Evolutionary conservation across 2,888 invertebrate species (phyloP), one percentile per base, ranked within the genome.

Genomic region (Torymus texanus): DNA sequence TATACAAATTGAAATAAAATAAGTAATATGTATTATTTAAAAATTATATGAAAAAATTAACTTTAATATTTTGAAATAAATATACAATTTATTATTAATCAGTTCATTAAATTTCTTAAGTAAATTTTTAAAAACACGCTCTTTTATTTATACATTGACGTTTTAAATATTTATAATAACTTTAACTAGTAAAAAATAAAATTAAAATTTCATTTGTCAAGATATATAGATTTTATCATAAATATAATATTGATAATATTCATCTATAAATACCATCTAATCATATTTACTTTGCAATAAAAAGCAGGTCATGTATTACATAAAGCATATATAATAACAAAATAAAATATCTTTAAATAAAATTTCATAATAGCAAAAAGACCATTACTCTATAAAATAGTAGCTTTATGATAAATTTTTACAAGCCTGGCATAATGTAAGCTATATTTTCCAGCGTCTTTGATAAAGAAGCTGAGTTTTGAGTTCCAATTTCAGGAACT

Each of bases 361-460:
- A 66, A 55, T 75, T 75, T 68, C 53, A 76, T 55, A 59, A 12
- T 63, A 41, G 41, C 41, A 41, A 41, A 41, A 41, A 41, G 41
- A 41, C 41, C 41, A 41, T 41, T 41, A 8, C 41, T 41, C 41
- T 41, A 41, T 41, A 41, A 41, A 41, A 41, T 41, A 41, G 8
- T 41, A 41, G 10, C 62, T 55, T 50, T 16, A 56, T 56, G 53
- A 59, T 67, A 63, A 66, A 21, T 67, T 65, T 78, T 88, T 87
- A 90, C 74, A 90, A 83, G 65, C 90, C 90, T 51, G 90, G 90
- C 90, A 90, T 98, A 84, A 98, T 96, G 88, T 98, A 98, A 0
- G 98, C 98, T 83, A 98, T 97, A 90, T 98, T 97, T 91, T 98
- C 97, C 76, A 98, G 92, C 55, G 97, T 97, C 85, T 94, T 88